A percentile compares a stretch with the other conserved stretches of the same genome.
Conservation (phyloP, 1,140 invertebrate species). For the fruit fly (Drosophila melanogaster) region DNA sequence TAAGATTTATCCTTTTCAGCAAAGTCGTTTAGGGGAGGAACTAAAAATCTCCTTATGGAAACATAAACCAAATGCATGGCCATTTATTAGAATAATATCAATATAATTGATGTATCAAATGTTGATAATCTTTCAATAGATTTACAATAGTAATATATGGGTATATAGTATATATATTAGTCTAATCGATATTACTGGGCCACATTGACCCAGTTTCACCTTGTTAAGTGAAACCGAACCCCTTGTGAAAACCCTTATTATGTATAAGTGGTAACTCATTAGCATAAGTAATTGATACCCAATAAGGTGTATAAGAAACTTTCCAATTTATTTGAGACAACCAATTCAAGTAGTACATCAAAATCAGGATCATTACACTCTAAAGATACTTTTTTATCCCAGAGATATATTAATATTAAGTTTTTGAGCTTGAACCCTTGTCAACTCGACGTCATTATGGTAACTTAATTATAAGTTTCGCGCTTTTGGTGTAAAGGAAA, state of each 20-base stretch:
- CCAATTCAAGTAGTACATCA: neutral
- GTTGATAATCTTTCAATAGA: neutral
- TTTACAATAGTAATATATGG: neutral
- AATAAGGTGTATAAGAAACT: constrained; percentile 38
- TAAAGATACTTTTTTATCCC: neutral
- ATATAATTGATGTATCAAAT: neutral
- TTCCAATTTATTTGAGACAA: constrained; percentile 30
- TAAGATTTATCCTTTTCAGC: neutral
- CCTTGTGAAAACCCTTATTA: constrained; percentile 9
- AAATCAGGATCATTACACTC: neutral
- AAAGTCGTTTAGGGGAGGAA: neutral
- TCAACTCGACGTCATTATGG: neutral
- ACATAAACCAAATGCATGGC: neutral
- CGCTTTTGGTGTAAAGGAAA: constrained; percentile 56
- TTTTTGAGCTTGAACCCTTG: neutral
- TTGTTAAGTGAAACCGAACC: constrained; percentile 45
- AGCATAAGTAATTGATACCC: constrained; percentile 53
- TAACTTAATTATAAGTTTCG: constrained; percentile 13
- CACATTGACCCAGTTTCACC: constrained; percentile 38
- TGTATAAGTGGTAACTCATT: constrained; percentile 28
- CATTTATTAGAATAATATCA: neutral
- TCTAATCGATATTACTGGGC: constrained; percentile 26
- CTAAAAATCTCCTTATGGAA: neutral
- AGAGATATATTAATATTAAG: neutral
- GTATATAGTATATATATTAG: too few species aligned